Evolutionary conservation across 2,797 vertebrate genomes (phyloP).

Genomic region (Acipenser ruthenus): DNA sequence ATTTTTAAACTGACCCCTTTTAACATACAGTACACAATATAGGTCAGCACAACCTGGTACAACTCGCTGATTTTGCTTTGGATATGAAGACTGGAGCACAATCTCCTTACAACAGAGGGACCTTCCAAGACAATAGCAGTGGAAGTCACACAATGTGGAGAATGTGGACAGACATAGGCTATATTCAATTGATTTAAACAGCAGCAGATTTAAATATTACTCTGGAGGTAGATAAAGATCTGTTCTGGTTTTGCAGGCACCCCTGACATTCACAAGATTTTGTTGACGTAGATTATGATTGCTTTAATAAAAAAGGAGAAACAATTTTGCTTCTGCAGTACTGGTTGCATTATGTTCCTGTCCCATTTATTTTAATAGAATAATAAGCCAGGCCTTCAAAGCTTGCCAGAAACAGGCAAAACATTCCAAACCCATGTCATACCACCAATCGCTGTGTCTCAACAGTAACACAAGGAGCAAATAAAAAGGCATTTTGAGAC

Average conservation of each 20-base stretch:
- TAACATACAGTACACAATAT: no score
- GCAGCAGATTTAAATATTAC: no score
- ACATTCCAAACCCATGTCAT: neutral
- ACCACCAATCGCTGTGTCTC: constrained; percentile 9
- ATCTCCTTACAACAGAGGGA: no score
- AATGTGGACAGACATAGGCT: no score
- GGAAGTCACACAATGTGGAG: no score
- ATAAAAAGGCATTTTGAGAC: neutral
- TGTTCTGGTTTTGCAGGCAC: neutral
- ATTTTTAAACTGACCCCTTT: no score
- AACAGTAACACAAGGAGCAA: constrained; percentile 13
- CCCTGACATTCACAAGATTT: neutral
- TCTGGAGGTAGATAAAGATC: no score
- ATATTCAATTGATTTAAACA: no score
- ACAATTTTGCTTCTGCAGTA: neutral
- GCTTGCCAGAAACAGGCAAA: neutral
- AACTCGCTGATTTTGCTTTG: no score
- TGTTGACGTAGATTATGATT: constrained; percentile 7
- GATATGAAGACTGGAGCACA: no score
- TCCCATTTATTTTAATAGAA: neutral
- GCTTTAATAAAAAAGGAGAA: constrained; percentile 2
- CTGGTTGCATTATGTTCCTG: constrained; percentile 8
- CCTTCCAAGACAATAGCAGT: no score
- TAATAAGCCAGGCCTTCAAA: neutral
- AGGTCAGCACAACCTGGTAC: no score